A percentile compares a stretch with the other conserved stretches of the same genome.
Conservation (phyloP, 2,797 vertebrate species). For the Acipenser transmontanus region DNA sequence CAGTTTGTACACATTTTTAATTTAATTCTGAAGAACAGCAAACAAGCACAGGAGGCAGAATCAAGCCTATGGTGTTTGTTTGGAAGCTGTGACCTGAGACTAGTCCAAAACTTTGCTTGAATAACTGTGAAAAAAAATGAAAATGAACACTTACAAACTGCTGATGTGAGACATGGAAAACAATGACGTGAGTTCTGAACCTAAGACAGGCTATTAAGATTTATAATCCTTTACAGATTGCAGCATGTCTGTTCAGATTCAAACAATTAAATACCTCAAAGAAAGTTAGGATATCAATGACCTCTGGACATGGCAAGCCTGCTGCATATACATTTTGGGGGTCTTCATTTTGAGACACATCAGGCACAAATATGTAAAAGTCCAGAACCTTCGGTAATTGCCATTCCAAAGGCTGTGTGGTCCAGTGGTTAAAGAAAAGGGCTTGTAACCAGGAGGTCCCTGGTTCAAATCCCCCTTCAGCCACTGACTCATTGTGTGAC, state of each 20-base stretch:
- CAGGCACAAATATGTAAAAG: too few species aligned
- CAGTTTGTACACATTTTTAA: conserved; percentile 24
- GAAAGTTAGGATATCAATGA: too few species aligned
- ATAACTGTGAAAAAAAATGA: not conserved
- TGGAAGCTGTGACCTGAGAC: conserved; percentile 24
- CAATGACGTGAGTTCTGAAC: not conserved
- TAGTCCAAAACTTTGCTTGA: conserved; percentile 16
- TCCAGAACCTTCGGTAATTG: too few species aligned
- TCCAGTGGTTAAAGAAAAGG: too few species aligned
- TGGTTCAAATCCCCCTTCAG: too few species aligned
- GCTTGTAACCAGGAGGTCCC: too few species aligned
- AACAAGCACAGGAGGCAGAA: conserved; percentile 35
- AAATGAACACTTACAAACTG: not conserved
- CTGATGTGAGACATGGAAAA: conserved; percentile 10
- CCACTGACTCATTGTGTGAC: too few species aligned
- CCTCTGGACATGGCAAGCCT: too few species aligned
- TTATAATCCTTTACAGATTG: conserved; percentile 2
- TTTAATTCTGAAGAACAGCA: conserved; percentile 43
- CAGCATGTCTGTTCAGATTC: not conserved
- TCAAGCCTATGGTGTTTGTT: conserved; percentile 18
- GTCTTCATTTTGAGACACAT: too few species aligned
- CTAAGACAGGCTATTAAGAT: not conserved
- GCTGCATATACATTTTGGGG: too few species aligned
- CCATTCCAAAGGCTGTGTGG: too few species aligned
- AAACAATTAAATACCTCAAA: not conserved